These are phyloP conservation scores for Molossus alvarezi DNA, from an alignment of 2,797 vertebrate genomes.

Conservation along the genomic window DNA sequence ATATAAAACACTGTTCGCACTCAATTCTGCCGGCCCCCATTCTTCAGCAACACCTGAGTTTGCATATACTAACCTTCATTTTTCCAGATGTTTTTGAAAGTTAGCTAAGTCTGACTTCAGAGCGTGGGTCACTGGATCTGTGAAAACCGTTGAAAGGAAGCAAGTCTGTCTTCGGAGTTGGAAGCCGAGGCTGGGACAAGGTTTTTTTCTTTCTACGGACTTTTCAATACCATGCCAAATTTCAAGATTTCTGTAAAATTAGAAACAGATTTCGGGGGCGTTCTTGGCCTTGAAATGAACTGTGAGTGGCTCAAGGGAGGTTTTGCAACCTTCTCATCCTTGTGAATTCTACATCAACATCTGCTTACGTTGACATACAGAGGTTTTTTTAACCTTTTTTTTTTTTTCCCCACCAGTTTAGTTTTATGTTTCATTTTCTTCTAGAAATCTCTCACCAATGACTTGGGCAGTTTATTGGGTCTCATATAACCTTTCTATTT, in stretches of 20 bases:
- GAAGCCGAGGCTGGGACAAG: conserved; percentile 87
- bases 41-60: conserved; percentile 67
- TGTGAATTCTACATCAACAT: conserved; percentile 87
- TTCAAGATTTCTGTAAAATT: conserved; percentile 91
- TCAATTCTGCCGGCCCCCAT: conserved; percentile 59
- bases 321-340: conserved; percentile 85
- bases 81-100: conserved; percentile 87
- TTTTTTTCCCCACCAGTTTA: conserved; percentile 81
- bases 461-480: conserved; percentile 78
- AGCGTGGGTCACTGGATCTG: conserved; percentile 88
- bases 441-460: conserved; percentile 77
- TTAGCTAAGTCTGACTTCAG: conserved; percentile 87
- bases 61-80: conserved; percentile 92
- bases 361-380: conserved; percentile 88
- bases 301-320: conserved; percentile 86
- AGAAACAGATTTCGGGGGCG: conserved; percentile 91
- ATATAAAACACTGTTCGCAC: conserved; percentile 77
- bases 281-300: conserved; percentile 88
- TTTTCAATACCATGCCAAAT: conserved; percentile 90
- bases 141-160: conserved; percentile 88
- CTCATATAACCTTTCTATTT: conserved; percentile 69
- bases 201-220: conserved; percentile 83
- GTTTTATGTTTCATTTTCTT: conserved; percentile 81
- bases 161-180: conserved; percentile 88
- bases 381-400: conserved; percentile 45